Evolutionary conservation across 2,113 vertebrate species (phyloP).

Genomic region (Colaptes auratus): DNA sequence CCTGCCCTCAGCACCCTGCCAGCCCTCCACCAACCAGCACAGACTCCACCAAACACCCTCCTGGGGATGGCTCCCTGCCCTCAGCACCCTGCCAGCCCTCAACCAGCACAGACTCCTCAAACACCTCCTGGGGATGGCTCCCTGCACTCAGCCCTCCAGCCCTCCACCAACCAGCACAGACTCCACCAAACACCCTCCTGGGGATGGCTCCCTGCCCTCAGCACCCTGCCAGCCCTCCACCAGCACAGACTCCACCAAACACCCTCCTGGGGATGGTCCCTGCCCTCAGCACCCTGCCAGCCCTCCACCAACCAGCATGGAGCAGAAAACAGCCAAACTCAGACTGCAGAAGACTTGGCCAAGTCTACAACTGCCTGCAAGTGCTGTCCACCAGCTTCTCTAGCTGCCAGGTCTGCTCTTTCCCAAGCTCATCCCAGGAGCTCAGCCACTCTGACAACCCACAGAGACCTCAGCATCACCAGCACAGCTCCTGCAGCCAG

Average conservation of each 20-base stretch:
- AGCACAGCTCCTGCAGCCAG: not conserved
- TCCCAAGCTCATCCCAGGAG: not conserved
- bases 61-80: not conserved
- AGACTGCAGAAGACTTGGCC: not conserved
- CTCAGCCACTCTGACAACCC: not conserved
- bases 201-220: no score
- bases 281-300: not conserved
- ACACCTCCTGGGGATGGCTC: no score
- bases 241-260: no score
- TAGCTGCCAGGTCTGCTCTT: not conserved
- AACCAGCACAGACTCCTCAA: not conserved
- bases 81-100: no score
- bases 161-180: no score
- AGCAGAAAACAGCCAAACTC: not conserved
- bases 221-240: no score
- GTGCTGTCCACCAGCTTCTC: fast-evolving
- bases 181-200: no score
- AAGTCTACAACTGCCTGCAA: fast-evolving
- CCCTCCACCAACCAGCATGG: not conserved
- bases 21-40: not conserved
- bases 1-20: no score
- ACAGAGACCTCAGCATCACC: not conserved
- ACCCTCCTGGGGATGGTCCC: no score
- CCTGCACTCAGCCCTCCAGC: no score
- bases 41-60: not conserved